These are phyloP conservation scores for Odontothrips loti DNA, from an alignment of 2,888 invertebrate species.

Conservation along the genomic window DNA sequence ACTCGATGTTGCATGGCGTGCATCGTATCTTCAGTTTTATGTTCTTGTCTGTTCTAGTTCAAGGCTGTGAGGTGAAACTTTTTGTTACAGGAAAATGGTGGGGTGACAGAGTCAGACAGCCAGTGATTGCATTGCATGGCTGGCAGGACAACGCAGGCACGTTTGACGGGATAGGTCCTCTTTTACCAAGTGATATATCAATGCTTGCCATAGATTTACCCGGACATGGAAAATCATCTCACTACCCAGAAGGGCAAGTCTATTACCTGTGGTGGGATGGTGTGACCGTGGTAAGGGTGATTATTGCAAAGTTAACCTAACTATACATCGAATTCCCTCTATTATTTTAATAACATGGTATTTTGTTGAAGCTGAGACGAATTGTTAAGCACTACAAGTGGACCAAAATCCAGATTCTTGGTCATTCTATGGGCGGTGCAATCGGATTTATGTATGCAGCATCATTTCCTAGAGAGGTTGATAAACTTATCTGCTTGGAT, in stretches of 20 bases:
- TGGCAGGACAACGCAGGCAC: conserved; percentile 85
- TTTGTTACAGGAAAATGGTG: conserved; percentile 70
- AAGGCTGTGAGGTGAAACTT: no score
- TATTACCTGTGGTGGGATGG: conserved; percentile 79
- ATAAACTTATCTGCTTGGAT: conserved; percentile 66
- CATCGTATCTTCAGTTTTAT: not conserved
- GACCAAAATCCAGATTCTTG: conserved; percentile 68
- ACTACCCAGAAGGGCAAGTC: conserved; percentile 64
- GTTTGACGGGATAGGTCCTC: conserved; percentile 72
- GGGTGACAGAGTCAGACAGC: conserved; percentile 67
- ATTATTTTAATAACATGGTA: no score
- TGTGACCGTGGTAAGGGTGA: conserved; percentile 54
- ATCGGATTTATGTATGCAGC: conserved; percentile 76
- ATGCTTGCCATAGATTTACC: conserved; percentile 74
- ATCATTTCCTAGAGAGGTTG: conserved; percentile 66
- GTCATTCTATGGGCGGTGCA: conserved; percentile 75
- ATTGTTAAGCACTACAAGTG: conserved; percentile 71
- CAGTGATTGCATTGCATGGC: conserved; percentile 76
- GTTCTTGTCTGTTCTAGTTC: conserved; percentile 36
- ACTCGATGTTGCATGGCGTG: no score
- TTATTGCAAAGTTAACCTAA: conserved; percentile 44
- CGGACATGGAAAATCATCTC: conserved; percentile 73
- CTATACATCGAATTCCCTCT: no score
- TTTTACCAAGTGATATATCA: conserved; percentile 58
- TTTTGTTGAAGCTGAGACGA: conserved; percentile 64